Percentiles rank a stretch among this genome's conserved stretches.
These are phyloP conservation scores for Cylindroiulus punctatus DNA, from an alignment of 2,888 invertebrate genomes.

Conservation along the genomic window DNA sequence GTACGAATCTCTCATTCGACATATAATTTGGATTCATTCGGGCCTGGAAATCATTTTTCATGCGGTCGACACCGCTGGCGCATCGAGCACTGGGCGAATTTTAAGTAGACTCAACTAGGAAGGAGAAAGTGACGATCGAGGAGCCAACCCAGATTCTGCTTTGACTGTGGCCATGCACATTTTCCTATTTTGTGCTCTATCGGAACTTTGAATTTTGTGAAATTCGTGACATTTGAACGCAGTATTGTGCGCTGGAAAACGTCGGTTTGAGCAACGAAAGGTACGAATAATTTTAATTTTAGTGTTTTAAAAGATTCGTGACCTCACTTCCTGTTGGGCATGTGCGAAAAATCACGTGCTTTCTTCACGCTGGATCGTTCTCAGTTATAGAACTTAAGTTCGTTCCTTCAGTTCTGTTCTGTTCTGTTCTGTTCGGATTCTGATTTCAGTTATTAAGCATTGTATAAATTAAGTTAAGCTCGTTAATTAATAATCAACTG, in stretches of 20 bases:
- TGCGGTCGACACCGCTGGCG: not conserved
- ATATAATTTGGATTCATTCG: slow-evolving; percentile 5
- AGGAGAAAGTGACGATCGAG: not conserved
- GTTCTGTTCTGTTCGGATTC: too few species aligned
- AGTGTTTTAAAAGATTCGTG: too few species aligned
- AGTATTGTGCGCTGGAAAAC: not conserved
- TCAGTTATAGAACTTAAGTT: too few species aligned
- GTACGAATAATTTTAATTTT: not conserved
- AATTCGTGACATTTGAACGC: too few species aligned
- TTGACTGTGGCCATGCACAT: not conserved
- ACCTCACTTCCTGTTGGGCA: too few species aligned
- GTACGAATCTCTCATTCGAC: slow-evolving; percentile 18
- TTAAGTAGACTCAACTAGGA: not conserved
- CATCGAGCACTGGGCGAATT: not conserved
- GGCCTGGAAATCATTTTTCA: not conserved
- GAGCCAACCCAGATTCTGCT: not conserved
- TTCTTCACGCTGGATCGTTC: too few species aligned
- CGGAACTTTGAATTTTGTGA: not conserved
- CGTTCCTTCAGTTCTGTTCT: too few species aligned
- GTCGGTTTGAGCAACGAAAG: not conserved
- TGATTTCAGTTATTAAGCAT: too few species aligned
- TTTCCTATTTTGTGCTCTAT: not conserved
- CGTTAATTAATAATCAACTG: too few species aligned
- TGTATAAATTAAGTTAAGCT: too few species aligned
- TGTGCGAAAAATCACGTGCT: too few species aligned